phyloP scores from a whole-genome alignment of 2,888 invertebrate species.

The Nephrotoma guestfalica region DNA sequence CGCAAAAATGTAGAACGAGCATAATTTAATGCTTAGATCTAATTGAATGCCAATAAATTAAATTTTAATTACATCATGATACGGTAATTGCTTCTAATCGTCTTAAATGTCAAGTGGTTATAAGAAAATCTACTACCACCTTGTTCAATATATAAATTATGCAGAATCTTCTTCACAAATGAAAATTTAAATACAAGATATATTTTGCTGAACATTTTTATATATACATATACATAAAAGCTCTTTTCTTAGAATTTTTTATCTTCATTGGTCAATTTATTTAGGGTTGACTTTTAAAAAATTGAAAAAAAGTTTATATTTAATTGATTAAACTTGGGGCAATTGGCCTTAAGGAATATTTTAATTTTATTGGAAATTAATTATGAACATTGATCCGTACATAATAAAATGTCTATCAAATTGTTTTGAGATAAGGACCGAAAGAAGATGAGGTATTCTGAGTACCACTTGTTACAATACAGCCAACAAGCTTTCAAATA shows the following conservation, averaged over 20 bases:
- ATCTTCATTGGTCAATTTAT: not conserved
- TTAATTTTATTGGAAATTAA: not conserved
- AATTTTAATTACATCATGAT: not conserved
- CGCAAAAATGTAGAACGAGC: not conserved
- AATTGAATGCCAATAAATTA: not conserved
- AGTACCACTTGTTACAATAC: too few species aligned
- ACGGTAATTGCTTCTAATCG: too few species aligned
- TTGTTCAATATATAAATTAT: not conserved
- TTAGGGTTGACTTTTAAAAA: not conserved
- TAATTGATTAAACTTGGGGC: not conserved
- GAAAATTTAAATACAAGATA: not conserved
- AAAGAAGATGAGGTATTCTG: too few species aligned
- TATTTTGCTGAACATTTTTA: not conserved
- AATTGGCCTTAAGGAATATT: not conserved
- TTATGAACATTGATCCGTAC: not conserved
- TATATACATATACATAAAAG: not conserved
- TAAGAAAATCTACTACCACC: too few species aligned
- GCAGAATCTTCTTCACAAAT: not conserved
- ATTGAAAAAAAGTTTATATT: not conserved
- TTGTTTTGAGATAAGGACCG: not conserved
- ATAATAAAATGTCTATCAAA: not conserved
- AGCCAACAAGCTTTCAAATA: too few species aligned
- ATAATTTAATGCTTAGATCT: not conserved
- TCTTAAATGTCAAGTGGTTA: too few species aligned
- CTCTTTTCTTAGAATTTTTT: not conserved